Base-by-base conservation (phyloP, 2,888 invertebrate genomes). In the Drosophila macrothrix region DNA sequence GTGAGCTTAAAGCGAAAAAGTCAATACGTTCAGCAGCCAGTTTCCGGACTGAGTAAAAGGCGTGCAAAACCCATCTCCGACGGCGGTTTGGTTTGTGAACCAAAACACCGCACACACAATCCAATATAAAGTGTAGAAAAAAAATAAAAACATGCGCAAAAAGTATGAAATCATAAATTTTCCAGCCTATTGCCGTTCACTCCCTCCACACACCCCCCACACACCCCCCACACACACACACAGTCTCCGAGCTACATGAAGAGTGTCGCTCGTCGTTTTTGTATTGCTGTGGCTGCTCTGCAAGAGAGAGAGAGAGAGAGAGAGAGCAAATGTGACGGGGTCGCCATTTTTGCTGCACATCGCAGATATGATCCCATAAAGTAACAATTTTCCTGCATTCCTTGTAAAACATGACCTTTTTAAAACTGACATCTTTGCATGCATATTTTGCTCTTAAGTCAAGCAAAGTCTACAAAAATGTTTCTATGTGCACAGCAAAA, bases 121-220 rank as follows among this genome's bases (percentile, higher is more conserved):
- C 31, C 19, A 49, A 28, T 39, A 29, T 5, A 53, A n/a, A 19
- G 29, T 37, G 37, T 37, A 37, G 7, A 39, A n/a, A 35, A 35
- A 31, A 74, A 68, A 65, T 39, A 71, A 58, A 50, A 59, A 58
- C 50, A 71, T 46, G 22, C 7, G 58, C 72, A 67, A 49, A 67
- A 74, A 64, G 70, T 80, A 83, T 83, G 73, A 73, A 84, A 82
- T 82, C 77, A 88, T 84, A 84, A 77, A 83, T 82, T 65, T 55
- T 59, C 54, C 54, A 46, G 65, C 58, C 65, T 22, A 28, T n/a
- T 37, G n/a, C 31, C 9, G 25, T 25, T 16, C 25, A 25, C 16
- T 1, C 14, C 35, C 16, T 5, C 14, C 35, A 16, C 41, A n/a
- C n/a, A 2, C 9, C n/a, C 41, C 9, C 16, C 54, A 6, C 35